Base-by-base conservation (phyloP, 2,888 invertebrate species). In the Salticus scenicus region DNA sequence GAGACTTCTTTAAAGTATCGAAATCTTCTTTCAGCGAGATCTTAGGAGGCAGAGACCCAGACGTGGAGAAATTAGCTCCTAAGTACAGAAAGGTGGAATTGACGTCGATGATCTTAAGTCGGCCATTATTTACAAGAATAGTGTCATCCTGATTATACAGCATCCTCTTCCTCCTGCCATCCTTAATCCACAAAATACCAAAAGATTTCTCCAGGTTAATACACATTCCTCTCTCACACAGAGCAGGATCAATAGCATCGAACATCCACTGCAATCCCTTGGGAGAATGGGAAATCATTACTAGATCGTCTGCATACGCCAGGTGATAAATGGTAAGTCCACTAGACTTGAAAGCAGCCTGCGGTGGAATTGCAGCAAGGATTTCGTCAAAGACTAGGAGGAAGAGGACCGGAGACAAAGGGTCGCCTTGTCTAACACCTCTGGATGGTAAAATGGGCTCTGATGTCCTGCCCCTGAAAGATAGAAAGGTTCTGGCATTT, bases 341-440 rank as follows among this genome's bases (percentile, higher is more conserved):
- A 0, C 24, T 10, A 0, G 12, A 0, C 1, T 0, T 0, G 20
- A 47, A 71, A 1, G 30, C 51, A 8, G 30, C 51, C 5, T 51
- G 27, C 2, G 5, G 4, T 10, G 72, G 72, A 14, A 64, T 33
- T 20, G 27, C 10, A 0, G 8, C 1, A 0, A 74, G 28, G 0
- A 64, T 31, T 1, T 37, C 0, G 12, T 74, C 74, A 8, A 74
- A 17, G 0, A 74, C 74, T 0, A 30, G 2, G 5, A 64, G 24
- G 17, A 74, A 74, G 20, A 74, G 64, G 7, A 64, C 20, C 0
- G 64, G 74, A 0, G 63, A 64, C 8, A 74, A 27, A 14, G 74
- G 74, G 17, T 74, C 64, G 1, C 74, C 74, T 31, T 74, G 74
- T n/a, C 74, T n/a, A 0, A 74, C 74, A 0, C 74, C 74, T 30